Base-by-base conservation (phyloP, 2,113 vertebrate genomes). In the Morone chrysops region DNA sequence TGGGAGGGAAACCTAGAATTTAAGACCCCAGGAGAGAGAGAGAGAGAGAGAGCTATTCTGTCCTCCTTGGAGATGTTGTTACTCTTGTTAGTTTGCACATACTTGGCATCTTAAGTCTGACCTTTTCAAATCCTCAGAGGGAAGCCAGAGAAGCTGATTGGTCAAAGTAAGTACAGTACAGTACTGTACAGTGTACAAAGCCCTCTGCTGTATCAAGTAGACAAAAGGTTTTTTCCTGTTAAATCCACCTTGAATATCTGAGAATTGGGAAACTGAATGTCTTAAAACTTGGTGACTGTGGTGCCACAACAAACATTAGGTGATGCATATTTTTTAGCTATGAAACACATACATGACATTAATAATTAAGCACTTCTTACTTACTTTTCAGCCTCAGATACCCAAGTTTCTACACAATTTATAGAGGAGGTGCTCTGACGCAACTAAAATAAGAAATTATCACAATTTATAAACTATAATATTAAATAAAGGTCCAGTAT, bases 1-100 rank as follows among this genome's bases (percentile, higher is more conserved):
- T 57, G 80, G 79, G 75, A 85, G 82, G 78, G 70, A 85, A 89
- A 85, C 82, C 82, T 89, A 85, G 53, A 72, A 89, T 87, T 87
- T 87, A 48, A 73, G 80, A 80, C 80, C 80, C 82, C 83, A 53
- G 59, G 72, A 78, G 86, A 74, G 31, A 31, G 31, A 1, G 43
- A 57, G 72, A 78, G 86, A 75, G 72, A 78, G 86, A 74, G 50
- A 81, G 53, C 75, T 70, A 18, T 63, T 68, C 45, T 63, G 56
- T 63, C 57, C 68, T 48, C 10, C 22, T 54, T 12, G 1, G 36
- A 62, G 51, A 53, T 72, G 70, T 62, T 57, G 18, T 81, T 78
- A 5, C 61, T 69, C 43, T 63, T 41, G 74, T 82, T 63, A 66
- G 40, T 61, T 40, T 60, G 68, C 20, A 72, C 78, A 70, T 59